Conservation (phyloP, 2,797 vertebrate genomes). For the Phataginus tetradactyla region DNA sequence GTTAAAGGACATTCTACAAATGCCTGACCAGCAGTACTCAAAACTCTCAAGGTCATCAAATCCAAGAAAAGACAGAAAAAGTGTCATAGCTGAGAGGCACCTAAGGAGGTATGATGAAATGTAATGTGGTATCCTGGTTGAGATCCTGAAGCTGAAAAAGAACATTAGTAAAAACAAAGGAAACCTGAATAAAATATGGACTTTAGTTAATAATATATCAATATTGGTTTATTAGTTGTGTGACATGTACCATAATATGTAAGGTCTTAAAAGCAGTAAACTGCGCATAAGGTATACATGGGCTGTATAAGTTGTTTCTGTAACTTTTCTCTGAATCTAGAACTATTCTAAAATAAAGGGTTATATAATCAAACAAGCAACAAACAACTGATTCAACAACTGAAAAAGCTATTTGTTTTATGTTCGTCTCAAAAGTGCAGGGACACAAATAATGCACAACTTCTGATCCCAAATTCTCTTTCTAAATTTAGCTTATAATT, state of each 20-base stretch:
- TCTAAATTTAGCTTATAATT: conserved; percentile 38
- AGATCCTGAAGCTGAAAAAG: neutral
- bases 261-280: neutral
- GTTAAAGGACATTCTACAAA: neutral
- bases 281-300: rapidly evolving
- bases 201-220: neutral
- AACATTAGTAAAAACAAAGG: neutral
- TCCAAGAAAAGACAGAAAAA: neutral
- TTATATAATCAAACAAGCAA: neutral
- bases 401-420: neutral
- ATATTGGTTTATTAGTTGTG: neutral
- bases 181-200: neutral
- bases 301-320: neutral
- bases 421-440: neutral
- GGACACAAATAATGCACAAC: neutral
- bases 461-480: neutral
- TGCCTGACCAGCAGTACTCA: neutral
- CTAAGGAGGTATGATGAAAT: neutral
- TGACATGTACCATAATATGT: too few relatives aligned
- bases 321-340: neutral
- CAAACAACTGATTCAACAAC: neutral
- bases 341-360: neutral
- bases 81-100: neutral
- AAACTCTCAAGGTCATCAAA: neutral
- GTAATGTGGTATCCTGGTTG: neutral